These are phyloP conservation scores for Mechanitis mazaeus DNA, from an alignment of 2,888 invertebrate species.

Conservation along the genomic window DNA sequence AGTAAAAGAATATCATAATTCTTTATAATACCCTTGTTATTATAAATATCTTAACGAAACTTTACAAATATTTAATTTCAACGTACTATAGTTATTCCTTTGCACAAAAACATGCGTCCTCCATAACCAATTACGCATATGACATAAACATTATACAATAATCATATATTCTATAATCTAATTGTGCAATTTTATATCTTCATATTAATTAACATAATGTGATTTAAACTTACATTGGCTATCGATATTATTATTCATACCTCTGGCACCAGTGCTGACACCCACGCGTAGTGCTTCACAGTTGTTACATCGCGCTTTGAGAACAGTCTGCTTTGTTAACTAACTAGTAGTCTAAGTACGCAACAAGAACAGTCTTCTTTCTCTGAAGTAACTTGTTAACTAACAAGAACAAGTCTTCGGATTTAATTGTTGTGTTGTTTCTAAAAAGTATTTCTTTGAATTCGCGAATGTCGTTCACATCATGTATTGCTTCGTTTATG, in stretches of 20 bases:
- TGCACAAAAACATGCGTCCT: not conserved
- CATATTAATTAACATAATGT: slow-evolving; percentile 18
- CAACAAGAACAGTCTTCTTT: not conserved
- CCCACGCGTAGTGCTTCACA: slow-evolving; percentile 44
- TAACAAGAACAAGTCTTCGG: too few species aligned
- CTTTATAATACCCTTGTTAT: too few species aligned
- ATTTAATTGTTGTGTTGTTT: too few species aligned
- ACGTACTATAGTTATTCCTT: too few species aligned
- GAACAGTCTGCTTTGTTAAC: slow-evolving; percentile 44
- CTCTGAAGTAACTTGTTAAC: too few species aligned
- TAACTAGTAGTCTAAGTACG: not conserved
- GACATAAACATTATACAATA: slow-evolving; percentile 4
- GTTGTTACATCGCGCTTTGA: slow-evolving; percentile 59
- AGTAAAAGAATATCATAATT: too few species aligned
- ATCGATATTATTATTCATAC: slow-evolving; percentile 24
- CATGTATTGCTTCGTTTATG: slow-evolving; percentile 18
- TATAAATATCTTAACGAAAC: too few species aligned
- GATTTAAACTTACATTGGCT: slow-evolving; percentile 16
- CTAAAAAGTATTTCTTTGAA: too few species aligned
- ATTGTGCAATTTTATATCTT: slow-evolving; percentile 12
- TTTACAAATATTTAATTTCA: too few species aligned
- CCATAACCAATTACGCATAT: not conserved
- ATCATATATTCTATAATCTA: slow-evolving; percentile 9
- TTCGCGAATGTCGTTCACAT: slow-evolving; percentile 13
- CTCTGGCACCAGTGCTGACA: slow-evolving; percentile 36